Evolutionary conservation across 2,888 invertebrate species (phyloP).

Genomic region (Petrolisthes manimaculis): DNA sequence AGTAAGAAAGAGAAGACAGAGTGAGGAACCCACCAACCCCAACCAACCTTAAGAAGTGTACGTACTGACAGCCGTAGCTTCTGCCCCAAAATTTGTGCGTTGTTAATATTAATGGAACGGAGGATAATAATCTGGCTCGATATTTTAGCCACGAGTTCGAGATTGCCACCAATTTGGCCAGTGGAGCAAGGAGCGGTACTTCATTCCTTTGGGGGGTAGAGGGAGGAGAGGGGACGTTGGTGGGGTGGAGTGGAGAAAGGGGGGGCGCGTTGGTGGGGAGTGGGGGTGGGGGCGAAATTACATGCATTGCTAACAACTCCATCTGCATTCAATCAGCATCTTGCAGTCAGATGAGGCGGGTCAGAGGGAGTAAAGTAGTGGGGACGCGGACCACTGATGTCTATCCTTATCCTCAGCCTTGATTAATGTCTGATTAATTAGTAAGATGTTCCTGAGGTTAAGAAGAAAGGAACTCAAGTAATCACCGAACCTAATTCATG

Average conservation of each 20-base stretch:
- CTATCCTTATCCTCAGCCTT: neutral
- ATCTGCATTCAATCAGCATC: constrained; percentile 6
- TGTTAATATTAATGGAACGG: constrained; percentile 18
- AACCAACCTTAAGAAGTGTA: neutral
- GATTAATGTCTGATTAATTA: too few relatives aligned
- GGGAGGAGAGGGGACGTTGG: neutral
- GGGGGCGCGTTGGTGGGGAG: neutral
- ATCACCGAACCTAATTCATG: too few relatives aligned
- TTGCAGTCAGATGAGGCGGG: neutral
- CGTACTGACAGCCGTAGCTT: neutral
- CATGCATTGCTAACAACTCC: neutral
- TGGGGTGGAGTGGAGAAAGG: too few relatives aligned
- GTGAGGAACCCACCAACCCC: neutral
- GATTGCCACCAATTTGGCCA: constrained; percentile 26
- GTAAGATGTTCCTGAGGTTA: too few relatives aligned
- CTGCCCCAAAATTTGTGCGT: neutral
- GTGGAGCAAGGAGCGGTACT: constrained; percentile 24
- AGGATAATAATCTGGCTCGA: constrained; percentile 11
- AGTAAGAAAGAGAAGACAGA: neutral
- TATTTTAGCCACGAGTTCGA: constrained; percentile 16
- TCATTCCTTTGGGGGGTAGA: constrained; percentile 17
- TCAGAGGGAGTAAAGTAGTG: neutral
- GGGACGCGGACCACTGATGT: neutral
- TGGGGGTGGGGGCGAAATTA: neutral
- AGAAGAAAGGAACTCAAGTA: too few relatives aligned